Evolutionary conservation across 1,140 invertebrate species (phyloP).

Genomic region (Notospermus geniculatus): DNA sequence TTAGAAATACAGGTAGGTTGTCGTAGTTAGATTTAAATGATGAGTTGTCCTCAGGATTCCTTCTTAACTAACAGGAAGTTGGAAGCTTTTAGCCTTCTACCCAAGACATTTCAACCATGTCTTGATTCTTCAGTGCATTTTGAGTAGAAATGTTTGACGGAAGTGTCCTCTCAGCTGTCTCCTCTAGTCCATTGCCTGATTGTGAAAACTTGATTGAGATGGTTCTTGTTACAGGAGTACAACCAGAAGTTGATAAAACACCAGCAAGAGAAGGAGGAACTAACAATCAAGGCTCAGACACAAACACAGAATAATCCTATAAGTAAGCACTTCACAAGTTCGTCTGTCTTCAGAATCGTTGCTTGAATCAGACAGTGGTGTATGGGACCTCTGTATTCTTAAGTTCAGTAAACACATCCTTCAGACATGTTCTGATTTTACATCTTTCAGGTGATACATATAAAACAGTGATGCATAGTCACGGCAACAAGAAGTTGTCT

Average conservation of each 20-base stretch:
- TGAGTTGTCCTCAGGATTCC: neutral
- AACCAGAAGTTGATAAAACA: slow-evolving; percentile 35
- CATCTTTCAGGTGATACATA: slow-evolving; percentile 62
- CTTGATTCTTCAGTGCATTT: no score
- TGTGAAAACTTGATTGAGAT: neutral
- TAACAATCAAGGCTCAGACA: slow-evolving; percentile 44
- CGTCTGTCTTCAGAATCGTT: no score
- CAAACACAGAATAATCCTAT: slow-evolving; percentile 38
- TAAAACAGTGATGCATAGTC: slow-evolving; percentile 70
- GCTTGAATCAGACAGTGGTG: no score
- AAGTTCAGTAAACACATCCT: no score
- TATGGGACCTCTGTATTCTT: no score
- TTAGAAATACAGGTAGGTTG: slow-evolving; percentile 54
- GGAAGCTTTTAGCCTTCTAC: neutral
- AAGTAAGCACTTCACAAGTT: slow-evolving; percentile 32
- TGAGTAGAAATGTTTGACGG: no score
- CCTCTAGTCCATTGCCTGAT: no score
- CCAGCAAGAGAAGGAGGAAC: slow-evolving; percentile 37
- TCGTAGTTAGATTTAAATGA: neutral
- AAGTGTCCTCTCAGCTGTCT: no score
- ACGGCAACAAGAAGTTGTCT: slow-evolving; percentile 71
- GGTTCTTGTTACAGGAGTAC: slow-evolving; percentile 33
- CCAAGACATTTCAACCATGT: neutral
- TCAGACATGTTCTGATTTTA: no score
- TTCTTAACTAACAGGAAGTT: neutral